These are phyloP conservation scores for Otis tarda DNA, from an alignment of 2,113 vertebrate genomes.

Conservation along the genomic window DNA sequence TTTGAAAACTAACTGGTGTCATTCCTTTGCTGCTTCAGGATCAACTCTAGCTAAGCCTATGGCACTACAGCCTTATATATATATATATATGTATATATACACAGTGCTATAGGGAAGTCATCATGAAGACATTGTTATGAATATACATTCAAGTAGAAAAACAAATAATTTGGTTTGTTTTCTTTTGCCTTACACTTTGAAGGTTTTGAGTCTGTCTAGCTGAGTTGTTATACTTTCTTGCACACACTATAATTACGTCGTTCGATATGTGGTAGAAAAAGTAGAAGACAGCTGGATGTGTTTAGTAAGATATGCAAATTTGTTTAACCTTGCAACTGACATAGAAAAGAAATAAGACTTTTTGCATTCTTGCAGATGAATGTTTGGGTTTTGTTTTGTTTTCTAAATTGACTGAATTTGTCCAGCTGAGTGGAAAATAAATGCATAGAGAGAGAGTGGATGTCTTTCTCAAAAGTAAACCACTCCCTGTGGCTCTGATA, in stretches of 20 bases:
- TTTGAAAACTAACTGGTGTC: background rate
- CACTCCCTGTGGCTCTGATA: background rate
- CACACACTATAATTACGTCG: background rate
- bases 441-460: background rate
- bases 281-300: background rate
- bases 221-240: background rate
- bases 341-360: background rate
- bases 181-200: background rate
- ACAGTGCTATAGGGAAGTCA: background rate
- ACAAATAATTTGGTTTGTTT: background rate
- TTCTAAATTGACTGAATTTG: background rate
- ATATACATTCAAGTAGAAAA: background rate
- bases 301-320: background rate
- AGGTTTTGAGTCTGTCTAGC: background rate
- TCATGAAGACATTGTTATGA: background rate
- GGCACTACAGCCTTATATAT: background rate
- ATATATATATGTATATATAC: background rate
- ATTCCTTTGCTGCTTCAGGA: background rate
- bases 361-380: background rate
- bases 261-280: background rate
- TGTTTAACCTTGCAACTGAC: background rate
- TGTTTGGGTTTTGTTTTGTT: background rate
- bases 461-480: background rate
- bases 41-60: background rate
- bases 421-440: background rate